phyloP scores from a whole-genome alignment of 2,113 vertebrate genomes.

The Rhinichthys klamathensis region DNA sequence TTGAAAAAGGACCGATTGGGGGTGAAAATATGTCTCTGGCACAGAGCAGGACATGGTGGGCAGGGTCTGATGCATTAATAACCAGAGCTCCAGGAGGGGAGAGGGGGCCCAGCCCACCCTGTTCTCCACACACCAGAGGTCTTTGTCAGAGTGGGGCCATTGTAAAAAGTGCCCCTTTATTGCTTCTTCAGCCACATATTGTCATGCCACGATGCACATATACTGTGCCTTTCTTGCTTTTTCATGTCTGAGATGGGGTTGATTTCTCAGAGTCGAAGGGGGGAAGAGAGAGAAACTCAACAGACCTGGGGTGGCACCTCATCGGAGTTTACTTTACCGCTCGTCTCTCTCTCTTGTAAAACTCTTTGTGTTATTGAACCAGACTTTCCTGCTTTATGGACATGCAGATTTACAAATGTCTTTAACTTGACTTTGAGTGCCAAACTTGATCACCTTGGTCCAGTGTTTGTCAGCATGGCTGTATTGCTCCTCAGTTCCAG shows the following conservation, averaged over 20 bases:
- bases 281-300: background rate
- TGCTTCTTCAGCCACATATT: conserved; percentile 73
- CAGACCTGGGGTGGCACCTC: background rate
- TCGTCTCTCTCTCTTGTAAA: conserved; percentile 4
- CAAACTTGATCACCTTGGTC: conserved; percentile 71
- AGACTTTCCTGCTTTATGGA: background rate
- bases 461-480: conserved; percentile 65
- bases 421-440: conserved; percentile 68
- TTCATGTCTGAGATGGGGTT: conserved; percentile 39
- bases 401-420: background rate
- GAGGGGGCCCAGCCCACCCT: conserved; percentile 63
- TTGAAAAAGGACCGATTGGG: conserved; percentile 75
- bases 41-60: conserved; percentile 71
- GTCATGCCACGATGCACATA: conserved; percentile 66
- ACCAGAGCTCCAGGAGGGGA: conserved; percentile 71
- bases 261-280: conserved; percentile 14
- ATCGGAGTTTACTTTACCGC: conserved; percentile 1
- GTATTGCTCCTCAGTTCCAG: conserved; percentile 61
- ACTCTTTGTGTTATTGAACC: background rate
- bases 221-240: conserved; percentile 1
- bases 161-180: conserved; percentile 75
- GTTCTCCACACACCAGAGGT: conserved; percentile 67
- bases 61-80: conserved; percentile 82
- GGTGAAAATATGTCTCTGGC: conserved; percentile 84
- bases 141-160: conserved; percentile 72